A percentile compares a stretch with the other conserved stretches of the same genome.
Conservation (phyloP, 2,797 vertebrate species). For the Varecia variegata region DNA sequence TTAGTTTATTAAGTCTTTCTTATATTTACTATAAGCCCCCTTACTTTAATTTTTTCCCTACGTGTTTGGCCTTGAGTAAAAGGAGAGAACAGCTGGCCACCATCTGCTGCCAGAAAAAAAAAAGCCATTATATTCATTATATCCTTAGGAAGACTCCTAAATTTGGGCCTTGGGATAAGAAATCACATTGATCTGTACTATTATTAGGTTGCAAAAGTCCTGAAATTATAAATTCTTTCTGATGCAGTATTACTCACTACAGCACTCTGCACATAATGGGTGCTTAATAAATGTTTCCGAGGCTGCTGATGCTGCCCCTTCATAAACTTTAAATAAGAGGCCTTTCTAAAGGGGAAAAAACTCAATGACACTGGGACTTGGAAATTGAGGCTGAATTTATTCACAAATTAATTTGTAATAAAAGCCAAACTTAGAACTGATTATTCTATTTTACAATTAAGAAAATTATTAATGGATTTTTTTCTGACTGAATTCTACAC, state of each 20-base stretch:
- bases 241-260: not conserved
- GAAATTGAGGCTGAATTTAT: not conserved
- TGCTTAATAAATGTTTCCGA: constrained; percentile 22
- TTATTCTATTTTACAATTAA: not conserved
- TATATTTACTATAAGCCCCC: constrained; percentile 62
- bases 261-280: not conserved
- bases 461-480: not conserved
- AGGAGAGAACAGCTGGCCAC: constrained; percentile 71
- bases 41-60: constrained; percentile 63
- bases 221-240: constrained; percentile 39
- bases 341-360: not conserved
- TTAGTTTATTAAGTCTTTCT: constrained; percentile 65
- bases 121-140: constrained; percentile 40
- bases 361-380: not conserved
- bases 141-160: constrained; percentile 53
- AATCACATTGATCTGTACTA: not conserved
- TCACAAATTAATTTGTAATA: constrained; percentile 22
- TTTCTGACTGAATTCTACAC: not conserved
- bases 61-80: constrained; percentile 58
- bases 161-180: constrained; percentile 33
- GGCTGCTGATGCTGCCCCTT: not conserved
- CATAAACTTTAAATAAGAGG: constrained; percentile 14
- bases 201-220: not conserved
- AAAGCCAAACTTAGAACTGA: constrained; percentile 5
- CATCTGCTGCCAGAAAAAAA: constrained; percentile 57